Evolutionary conservation across 2,797 vertebrate genomes (phyloP), one percentile per base, ranked within the genome.

Genomic region (Discoglossus pictus): DNA sequence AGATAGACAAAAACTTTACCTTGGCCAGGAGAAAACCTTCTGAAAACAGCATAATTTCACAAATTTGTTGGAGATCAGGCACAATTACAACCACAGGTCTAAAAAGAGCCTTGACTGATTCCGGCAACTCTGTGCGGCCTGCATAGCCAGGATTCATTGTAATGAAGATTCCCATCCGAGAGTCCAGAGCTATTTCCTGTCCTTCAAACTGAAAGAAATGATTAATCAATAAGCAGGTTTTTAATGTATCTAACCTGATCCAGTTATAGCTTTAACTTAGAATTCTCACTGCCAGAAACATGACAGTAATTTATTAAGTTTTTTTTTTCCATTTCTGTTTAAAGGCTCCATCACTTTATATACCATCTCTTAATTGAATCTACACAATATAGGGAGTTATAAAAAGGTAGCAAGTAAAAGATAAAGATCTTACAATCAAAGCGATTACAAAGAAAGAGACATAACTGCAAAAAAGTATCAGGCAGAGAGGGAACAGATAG

Each of bases 111-210:
- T 99, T 99, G 48, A 99, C 93, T 0, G 97, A 99, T 76, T 99
- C 97, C 0, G 97, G 97, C 70, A 99, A 89, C 79, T 99, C 97
- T 0, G 96, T 98, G 25, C 94, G 91, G 18, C 96, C 96, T 0
- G 95, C 96, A 1, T 98, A 98, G 42, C 97, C 96, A 0, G 97
- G 97, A 75, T 99, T 98, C 97, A 98, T 99, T 0, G 97, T 99
- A 83, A 99, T 98, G 73, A 99, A 99, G 80, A 99, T 98, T 44
- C 96, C 97, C 83, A 99, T 94, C 16, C 89, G 88, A 2, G 81
- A 73, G 10, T 99, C 94, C 72, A 99, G 77, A 18, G 81, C 70
- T 77, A 98, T 98, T 77, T 96, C 94, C 67, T 97, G 93, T 17
- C 95, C 95, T 87, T 97, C 94, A 82, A 98, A 99, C 97, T 99